Evolutionary conservation across 2,113 vertebrate genomes (phyloP), one percentile per base, ranked within the genome.

Genomic region (Megalops atlanticus): DNA sequence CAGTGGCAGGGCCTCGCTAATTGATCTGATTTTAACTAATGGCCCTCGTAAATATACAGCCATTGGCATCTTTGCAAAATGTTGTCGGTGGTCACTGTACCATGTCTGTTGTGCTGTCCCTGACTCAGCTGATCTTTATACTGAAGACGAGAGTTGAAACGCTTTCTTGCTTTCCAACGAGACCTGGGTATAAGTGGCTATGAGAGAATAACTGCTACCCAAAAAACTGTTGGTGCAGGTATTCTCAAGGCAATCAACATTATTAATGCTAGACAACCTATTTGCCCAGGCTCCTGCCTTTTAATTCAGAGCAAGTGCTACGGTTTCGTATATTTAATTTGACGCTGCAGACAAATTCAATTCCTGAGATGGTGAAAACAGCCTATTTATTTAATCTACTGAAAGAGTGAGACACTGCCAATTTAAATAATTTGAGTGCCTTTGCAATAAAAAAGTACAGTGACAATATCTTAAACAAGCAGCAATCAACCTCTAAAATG

Each of bases 241-340:
- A 64, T 64, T 64, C 58, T 64, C 31, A 64, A 64, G n/a, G n/a
- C 31, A 64, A 64, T 64, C 58, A 64, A 64, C 31, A n/a, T 31
- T 64, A 24, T n/a, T 64, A 64, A 64, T 64, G 58, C 58, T n/a
- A 64, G n/a, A n/a, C 58, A 31, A 21, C 58, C 58, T 45, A 45
- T 14, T 64, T 24, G 58, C 58, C 58, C 58, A 64, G 58, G 58
- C 58, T n/a, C 58, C 58, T 64, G 58, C 11, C 58, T 64, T 31
- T 64, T 64, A 24, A 64, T 64, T 64, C 58, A 31, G 31, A 64
- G 58, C 58, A 64, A 64, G n/a, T 64, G n/a, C 8, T n/a, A 64
- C 58, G 8, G 58, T 27, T 64, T 64, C 58, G n/a, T n/a, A 64
- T 64, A 64, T 64, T 64, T 64, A 64, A 64, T 64, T 64, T 64